A percentile compares a stretch with the other conserved stretches of the same genome.
Evolutionary conservation across 2,113 vertebrate species (phyloP).

Genomic region (Nyctereutes procyonoides): DNA sequence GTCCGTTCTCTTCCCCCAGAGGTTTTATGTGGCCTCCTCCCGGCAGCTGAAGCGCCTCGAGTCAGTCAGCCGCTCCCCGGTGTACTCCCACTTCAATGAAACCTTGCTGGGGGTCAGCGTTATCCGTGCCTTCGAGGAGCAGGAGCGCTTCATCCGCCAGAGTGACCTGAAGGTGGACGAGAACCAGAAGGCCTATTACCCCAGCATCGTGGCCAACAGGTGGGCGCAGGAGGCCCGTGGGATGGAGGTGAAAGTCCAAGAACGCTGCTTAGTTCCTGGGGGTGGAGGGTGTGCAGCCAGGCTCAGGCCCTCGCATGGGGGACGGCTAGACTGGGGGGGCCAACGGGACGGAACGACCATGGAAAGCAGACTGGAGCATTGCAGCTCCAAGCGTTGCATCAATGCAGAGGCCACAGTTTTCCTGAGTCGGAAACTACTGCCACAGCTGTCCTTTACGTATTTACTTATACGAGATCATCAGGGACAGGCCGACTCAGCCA

Average conservation of each 20-base stretch:
- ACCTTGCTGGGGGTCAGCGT: slow-evolving; percentile 95
- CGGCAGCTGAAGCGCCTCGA: slow-evolving; percentile 97
- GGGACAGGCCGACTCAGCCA: rapidly evolving
- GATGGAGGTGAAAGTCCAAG: rapidly evolving
- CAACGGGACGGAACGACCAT: rapidly evolving
- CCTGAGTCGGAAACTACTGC: rapidly evolving
- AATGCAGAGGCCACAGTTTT: rapidly evolving
- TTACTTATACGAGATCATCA: rapidly evolving
- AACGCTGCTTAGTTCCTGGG: rapidly evolving
- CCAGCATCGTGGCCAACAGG: slow-evolving; percentile 98
- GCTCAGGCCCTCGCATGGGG: rapidly evolving
- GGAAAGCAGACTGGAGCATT: rapidly evolving
- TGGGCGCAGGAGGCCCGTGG: not conserved
- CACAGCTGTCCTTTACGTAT: rapidly evolving
- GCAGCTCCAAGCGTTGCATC: rapidly evolving
- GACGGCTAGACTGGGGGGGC: rapidly evolving
- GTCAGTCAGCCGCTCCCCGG: slow-evolving; percentile 95
- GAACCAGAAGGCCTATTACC: slow-evolving; percentile 97
- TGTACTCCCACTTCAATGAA: slow-evolving; percentile 97
- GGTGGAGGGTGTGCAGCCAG: rapidly evolving
- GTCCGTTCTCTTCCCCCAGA: slow-evolving; percentile 81
- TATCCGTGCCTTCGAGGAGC: slow-evolving; percentile 95
- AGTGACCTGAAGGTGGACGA: slow-evolving; percentile 94
- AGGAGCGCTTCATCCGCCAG: slow-evolving; percentile 93
- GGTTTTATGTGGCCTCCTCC: slow-evolving; percentile 96